Base-by-base conservation (phyloP, 2,888 invertebrate genomes). In the Oscheius sp. region DNA sequence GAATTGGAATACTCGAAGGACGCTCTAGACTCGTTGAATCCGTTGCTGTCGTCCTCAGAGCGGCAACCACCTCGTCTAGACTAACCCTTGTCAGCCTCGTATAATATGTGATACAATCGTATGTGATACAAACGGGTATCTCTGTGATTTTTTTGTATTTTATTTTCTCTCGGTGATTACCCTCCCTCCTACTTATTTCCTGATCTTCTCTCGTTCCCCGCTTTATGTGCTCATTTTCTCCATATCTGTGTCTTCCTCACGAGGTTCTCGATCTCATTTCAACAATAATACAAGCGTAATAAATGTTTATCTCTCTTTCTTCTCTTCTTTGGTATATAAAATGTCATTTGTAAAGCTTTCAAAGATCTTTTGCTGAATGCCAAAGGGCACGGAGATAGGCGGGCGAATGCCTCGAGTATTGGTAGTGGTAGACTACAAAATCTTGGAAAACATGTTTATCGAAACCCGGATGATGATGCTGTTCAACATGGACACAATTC, bases 341-440 rank as follows among this genome's bases (percentile, higher is more conserved):
- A 21, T 35, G 35, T 35, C 35, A 35, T 35, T 43, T 43, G 61
- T 66, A 66, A 66, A 66, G 66, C 66, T 49, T 66, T 66, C 52
- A 49, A 72, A 72, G 61, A 72, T 53, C 53, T 27, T 72, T 72
- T 21, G 63, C 55, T n/a, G 74, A 69, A 43, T 77, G 46, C 84
- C 84, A 85, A 16, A 84, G 70, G 53, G 70, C 73, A 56, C 76
- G 74, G 76, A 86, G 73, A 72, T 84, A 73, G 23, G 82, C 76
- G 18, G 85, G 80, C 12, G 84, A 79, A 70, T 85, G 84, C 46
- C 86, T 70, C 13, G 81, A 80, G 64, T 84, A 86, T 61, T 87
- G 87, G 78, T 87, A 87, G 68, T 87, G 87, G 76, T 85, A 87
- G 18, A 87, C 87, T 3, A 85, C 85, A 53, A 88, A 87, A 41